phyloP scores from a whole-genome alignment of 2,888 invertebrate species.

The Limnephilus rhombicus region DNA sequence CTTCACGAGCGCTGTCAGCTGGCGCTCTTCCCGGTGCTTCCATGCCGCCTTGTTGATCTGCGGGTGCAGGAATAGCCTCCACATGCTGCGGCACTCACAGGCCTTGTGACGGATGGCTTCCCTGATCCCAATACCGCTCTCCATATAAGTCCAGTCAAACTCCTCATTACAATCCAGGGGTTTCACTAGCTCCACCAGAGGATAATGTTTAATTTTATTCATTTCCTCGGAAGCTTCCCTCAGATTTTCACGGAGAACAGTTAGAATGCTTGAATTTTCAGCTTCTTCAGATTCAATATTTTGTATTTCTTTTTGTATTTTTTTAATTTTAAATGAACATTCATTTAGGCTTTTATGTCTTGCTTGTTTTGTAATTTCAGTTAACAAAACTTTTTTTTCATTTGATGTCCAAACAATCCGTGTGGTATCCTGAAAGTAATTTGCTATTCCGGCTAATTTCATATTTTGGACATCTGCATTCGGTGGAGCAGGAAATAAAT shows the following conservation, averaged over 20 bases:
- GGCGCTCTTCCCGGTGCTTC: constrained; percentile 76
- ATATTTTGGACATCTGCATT: constrained; percentile 49
- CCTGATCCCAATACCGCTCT: constrained; percentile 73
- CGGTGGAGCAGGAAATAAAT: constrained; percentile 72
- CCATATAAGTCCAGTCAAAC: constrained; percentile 80
- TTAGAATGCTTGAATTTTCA: not conserved
- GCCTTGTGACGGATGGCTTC: constrained; percentile 79
- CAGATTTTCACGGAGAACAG: not conserved
- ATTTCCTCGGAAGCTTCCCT: constrained; percentile 25
- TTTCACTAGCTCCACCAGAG: constrained; percentile 70
- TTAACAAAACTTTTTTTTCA: constrained; percentile 78
- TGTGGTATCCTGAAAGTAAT: constrained; percentile 70
- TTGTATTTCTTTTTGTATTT: constrained; percentile 67
- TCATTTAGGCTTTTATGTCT: constrained; percentile 72
- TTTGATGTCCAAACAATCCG: constrained; percentile 78
- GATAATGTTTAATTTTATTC: constrained; percentile 65
- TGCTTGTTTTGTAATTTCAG: constrained; percentile 66
- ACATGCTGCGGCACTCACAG: constrained; percentile 83
- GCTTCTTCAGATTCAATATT: not conserved
- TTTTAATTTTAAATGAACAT: constrained; percentile 68
- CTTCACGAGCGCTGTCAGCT: constrained; percentile 72
- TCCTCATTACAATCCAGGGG: constrained; percentile 71
- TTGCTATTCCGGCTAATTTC: constrained; percentile 18
- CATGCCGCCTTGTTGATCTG: constrained; percentile 80
- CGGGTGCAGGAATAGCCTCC: constrained; percentile 85